These are phyloP conservation scores for Daktulosphaira vitifoliae DNA, from an alignment of 1,140 invertebrate genomes.

Conservation along the genomic window DNA sequence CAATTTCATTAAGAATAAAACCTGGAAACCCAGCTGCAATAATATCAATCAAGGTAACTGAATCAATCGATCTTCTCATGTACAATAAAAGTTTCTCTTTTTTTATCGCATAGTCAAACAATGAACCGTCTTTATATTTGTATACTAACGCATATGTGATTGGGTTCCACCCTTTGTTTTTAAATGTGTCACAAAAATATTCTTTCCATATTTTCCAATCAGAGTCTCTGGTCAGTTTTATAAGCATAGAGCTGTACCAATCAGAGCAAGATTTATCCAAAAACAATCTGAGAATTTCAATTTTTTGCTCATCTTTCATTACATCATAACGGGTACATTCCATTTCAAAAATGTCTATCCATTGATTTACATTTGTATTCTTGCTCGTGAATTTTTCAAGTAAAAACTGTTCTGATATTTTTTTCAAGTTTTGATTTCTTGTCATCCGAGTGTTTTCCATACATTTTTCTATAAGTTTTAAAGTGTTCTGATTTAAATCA, in stretches of 20 bases:
- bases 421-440: neutral
- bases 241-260: constrained; percentile 11
- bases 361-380: too few relatives aligned
- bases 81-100: constrained; percentile 30
- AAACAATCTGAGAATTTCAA: too few relatives aligned
- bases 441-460: neutral
- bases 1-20: neutral
- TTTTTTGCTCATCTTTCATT: neutral
- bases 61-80: constrained; percentile 1
- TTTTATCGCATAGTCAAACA: constrained; percentile 17
- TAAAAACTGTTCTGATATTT: neutral
- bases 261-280: constrained; percentile 3
- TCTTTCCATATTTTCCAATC: too few relatives aligned
- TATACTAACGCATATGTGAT: too few relatives aligned
- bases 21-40: constrained; percentile 13
- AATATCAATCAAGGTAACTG: constrained; percentile 7
- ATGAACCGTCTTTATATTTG: constrained; percentile 16
- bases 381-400: constrained; percentile 8
- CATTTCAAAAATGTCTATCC: neutral
- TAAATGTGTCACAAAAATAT: too few relatives aligned
- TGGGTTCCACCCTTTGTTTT: too few relatives aligned
- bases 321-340: neutral
- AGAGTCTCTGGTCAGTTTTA: too few relatives aligned
- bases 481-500: too few relatives aligned
- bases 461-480: neutral